Base-by-base conservation (phyloP, 1,140 invertebrate genomes). In the Chrysoperla carnea region DNA sequence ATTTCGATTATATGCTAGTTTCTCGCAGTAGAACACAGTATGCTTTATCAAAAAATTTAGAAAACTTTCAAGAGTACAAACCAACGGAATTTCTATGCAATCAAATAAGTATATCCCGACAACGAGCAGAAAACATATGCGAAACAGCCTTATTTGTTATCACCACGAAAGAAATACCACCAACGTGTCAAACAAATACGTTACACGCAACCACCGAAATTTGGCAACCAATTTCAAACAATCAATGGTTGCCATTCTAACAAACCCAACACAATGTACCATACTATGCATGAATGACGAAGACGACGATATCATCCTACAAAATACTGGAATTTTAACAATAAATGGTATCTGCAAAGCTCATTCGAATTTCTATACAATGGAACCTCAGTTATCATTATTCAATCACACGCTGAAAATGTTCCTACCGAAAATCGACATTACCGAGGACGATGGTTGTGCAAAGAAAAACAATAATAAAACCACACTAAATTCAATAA, bases 381-480 rank as follows among this genome's bases (percentile, higher is more conserved):
- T 43, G 11, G 17, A 23, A 6, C 27, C 36, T 7, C 36, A 37
- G 9, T 23, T 15, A 27, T 29, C 9, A 2, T 9, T n/a, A n/a
- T n/a, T 14, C 15, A 15, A 13, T 6, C 9, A 12, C 37, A 37
- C 27, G 13, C 13, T 23, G 17, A 29, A 6, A 8, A 43, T 17
- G 9, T 37, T 37, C 13, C 37, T 43, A 11, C 35, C 42, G 8
- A n/a, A 29, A 11, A 37, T 36, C 4, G 36, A 43, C 15, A 43
- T 43, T 7, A 43, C 37, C 2, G 9, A 27, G 8, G 35, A 43
- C n/a, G 42, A 43, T 14, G 37, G 42, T 27, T 37, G 35, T 17
- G 29, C 14, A 1, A 17, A 29, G 2, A n/a, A 13, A 31, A 37
- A 37, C 6, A 23, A 3, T 23, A 29, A 43, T 11, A 42, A 42